A percentile compares a stretch with the other conserved stretches of the same genome.
phyloP scores from a whole-genome alignment of 1,140 invertebrate genomes.

The Cataglyphis hispanica region DNA sequence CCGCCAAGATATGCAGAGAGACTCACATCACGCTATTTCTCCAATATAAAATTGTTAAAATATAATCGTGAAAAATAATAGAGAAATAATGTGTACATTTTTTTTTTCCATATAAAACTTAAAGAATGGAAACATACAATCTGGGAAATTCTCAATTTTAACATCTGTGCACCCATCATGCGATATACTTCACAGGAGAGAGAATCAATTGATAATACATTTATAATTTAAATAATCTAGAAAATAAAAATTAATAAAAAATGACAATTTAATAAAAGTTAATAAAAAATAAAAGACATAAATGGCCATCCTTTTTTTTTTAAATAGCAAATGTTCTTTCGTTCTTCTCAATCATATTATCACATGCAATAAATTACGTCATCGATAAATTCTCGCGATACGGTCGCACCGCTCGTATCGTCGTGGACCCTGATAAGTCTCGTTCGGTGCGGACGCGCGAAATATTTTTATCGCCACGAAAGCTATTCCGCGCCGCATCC shows the following conservation, averaged over 20 bases:
- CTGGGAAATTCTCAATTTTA: too few species aligned
- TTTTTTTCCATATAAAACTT: too few species aligned
- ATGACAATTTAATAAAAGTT: neutral
- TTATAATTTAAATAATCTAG: neutral
- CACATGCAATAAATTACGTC: neutral
- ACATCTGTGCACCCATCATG: too few species aligned
- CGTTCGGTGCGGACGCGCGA: conserved; percentile 34
- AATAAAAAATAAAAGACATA: neutral
- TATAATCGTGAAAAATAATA: neutral
- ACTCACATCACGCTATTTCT: neutral
- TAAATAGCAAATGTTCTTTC: neutral
- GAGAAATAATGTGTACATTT: neutral
- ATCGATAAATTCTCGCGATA: neutral
- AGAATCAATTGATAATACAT: neutral
- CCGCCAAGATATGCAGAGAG: neutral
- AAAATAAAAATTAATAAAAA: neutral
- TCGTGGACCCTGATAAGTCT: conserved; percentile 41
- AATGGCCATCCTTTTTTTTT: neutral
- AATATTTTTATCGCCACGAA: conserved; percentile 57
- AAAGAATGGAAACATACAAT: too few species aligned
- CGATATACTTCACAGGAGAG: too few species aligned
- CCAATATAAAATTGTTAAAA: neutral
- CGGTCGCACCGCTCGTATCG: conserved; percentile 3
- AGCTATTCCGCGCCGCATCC: conserved; percentile 37
- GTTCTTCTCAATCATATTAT: neutral